These are phyloP conservation scores for Caenorhabditis afra DNA, from an alignment of 2,888 invertebrate genomes.

Conservation along the genomic window DNA sequence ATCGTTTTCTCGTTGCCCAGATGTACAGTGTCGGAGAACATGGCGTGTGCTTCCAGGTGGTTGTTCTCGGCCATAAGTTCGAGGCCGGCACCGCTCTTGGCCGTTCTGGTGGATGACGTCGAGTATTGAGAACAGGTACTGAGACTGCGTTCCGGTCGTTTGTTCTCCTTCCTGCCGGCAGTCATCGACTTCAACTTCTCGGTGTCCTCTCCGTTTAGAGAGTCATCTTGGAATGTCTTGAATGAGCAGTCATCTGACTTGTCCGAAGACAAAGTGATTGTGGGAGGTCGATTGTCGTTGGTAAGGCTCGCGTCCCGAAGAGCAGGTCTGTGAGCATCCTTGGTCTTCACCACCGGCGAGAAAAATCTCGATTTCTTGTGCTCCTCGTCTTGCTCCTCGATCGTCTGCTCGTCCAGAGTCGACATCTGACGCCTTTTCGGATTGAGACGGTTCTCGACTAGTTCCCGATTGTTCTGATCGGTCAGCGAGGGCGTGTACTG, in stretches of 20 bases:
- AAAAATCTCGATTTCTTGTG: constrained; percentile 38
- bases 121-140: constrained; percentile 14
- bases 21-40: constrained; percentile 59
- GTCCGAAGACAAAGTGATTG: constrained; percentile 54
- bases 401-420: constrained; percentile 13
- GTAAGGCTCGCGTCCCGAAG: constrained; percentile 18
- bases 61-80: constrained; percentile 51
- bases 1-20: constrained; percentile 36
- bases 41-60: constrained; percentile 50
- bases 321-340: constrained; percentile 28
- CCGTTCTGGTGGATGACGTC: constrained; percentile 10
- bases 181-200: constrained; percentile 9
- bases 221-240: background rate
- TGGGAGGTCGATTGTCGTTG: constrained; percentile 13
- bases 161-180: constrained; percentile 16
- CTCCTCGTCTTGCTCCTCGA: constrained; percentile 21
- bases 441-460: constrained; percentile 29
- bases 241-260: constrained; percentile 18
- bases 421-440: constrained; percentile 24
- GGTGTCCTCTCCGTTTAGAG: background rate
- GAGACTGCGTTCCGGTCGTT: background rate
- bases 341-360: constrained; percentile 34
- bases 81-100: constrained; percentile 40
- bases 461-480: constrained; percentile 6
- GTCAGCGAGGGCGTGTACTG: background rate